Conservation (phyloP, 2,113 vertebrate genomes). For the Caretta caretta region DNA sequence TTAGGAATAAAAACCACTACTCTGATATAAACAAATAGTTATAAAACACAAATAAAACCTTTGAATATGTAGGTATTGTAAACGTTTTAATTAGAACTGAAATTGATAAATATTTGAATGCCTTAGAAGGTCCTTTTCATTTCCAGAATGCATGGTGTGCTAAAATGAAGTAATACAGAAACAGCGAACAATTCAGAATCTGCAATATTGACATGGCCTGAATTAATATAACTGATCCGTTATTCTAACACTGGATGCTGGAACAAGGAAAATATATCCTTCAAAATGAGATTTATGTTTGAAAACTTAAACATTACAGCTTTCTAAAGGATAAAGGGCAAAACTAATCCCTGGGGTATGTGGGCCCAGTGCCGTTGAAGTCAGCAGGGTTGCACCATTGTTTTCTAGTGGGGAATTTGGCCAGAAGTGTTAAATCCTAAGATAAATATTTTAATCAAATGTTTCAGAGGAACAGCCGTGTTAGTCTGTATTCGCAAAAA, state of each 20-base stretch:
- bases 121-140: background rate
- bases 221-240: background rate
- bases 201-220: constrained; percentile 13
- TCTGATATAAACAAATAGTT: background rate
- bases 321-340: constrained; percentile 6
- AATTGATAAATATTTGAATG: background rate
- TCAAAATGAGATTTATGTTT: constrained; percentile 2
- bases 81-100: background rate
- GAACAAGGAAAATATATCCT: constrained; percentile 3
- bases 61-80: background rate
- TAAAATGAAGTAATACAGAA: background rate
- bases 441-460: background rate
- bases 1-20: background rate
- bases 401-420: background rate
- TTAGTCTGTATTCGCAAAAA: too few relatives aligned
- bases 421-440: background rate
- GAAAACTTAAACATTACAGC: background rate
- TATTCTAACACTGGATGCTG: background rate
- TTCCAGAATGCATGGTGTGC: background rate
- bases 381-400: background rate
- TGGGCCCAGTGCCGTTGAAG: background rate
- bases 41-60: too few relatives aligned
- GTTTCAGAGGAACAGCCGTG: too few relatives aligned
- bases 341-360: background rate
- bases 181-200: background rate